These are phyloP conservation scores for Drepana falcataria DNA, from an alignment of 2,888 invertebrate species.

Conservation along the genomic window DNA sequence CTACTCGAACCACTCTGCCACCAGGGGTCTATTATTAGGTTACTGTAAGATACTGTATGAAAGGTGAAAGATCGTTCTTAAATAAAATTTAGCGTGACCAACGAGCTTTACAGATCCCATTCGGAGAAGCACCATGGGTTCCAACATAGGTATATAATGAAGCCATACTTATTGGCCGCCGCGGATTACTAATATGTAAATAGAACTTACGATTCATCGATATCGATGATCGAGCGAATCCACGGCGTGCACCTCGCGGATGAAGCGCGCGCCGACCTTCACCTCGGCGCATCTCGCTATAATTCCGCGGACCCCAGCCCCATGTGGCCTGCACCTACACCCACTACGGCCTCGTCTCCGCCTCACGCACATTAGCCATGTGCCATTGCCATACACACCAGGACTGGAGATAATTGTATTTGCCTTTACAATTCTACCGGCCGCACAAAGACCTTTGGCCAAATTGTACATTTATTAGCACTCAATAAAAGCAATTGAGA, in stretches of 20 bases:
- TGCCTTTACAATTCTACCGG: neutral
- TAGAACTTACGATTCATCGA: constrained; percentile 3
- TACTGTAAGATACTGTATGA: too few relatives aligned
- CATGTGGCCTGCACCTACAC: neutral
- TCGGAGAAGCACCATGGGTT: too few relatives aligned
- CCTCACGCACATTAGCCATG: neutral
- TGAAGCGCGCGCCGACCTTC: constrained; percentile 2
- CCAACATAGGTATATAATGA: too few relatives aligned
- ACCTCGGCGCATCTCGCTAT: constrained; percentile 7
- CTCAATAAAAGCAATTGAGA: neutral
- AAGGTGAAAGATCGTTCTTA: too few relatives aligned
- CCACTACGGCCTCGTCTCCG: neutral
- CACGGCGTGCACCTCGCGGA: neutral
- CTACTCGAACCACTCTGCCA: too few relatives aligned
- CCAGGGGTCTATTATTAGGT: too few relatives aligned
- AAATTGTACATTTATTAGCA: neutral
- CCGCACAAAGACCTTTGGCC: neutral
- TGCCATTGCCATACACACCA: neutral
- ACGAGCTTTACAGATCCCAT: too few relatives aligned
- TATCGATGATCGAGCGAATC: neutral
- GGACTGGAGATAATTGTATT: neutral
- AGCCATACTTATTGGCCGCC: too few relatives aligned
- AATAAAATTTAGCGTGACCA: too few relatives aligned
- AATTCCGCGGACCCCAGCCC: neutral
- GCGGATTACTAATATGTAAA: too few relatives aligned